Conservation (phyloP, 2,797 vertebrate species). For the Gadopsis marmoratus region DNA sequence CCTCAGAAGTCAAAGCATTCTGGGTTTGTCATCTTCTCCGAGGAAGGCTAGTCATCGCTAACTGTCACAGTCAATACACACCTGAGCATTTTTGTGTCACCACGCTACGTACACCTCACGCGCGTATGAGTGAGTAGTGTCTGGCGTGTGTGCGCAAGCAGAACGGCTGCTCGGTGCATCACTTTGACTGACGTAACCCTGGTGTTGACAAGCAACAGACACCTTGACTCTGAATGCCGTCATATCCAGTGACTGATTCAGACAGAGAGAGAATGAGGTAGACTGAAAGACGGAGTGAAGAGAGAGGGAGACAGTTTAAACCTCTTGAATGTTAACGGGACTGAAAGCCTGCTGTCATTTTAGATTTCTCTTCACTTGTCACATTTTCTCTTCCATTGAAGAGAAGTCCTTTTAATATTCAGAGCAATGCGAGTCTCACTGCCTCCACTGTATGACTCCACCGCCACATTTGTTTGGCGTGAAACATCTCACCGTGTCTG, state of each 20-base stretch:
- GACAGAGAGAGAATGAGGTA: conserved; percentile 77
- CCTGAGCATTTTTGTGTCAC: conserved; percentile 82
- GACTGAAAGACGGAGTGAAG: conserved; percentile 77
- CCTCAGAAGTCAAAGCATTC: conserved; percentile 75
- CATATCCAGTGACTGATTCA: conserved; percentile 85
- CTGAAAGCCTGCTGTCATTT: conserved; percentile 84
- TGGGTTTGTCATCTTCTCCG: conserved; percentile 80
- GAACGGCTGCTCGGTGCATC: conserved; percentile 85
- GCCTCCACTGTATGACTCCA: conserved; percentile 63
- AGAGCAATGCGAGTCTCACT: conserved; percentile 59
- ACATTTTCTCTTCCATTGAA: conserved; percentile 81
- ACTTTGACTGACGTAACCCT: conserved; percentile 85
- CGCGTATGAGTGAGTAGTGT: conserved; percentile 75
- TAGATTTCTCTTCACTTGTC: conserved; percentile 82
- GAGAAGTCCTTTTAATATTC: conserved; percentile 82
- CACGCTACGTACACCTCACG: conserved; percentile 65
- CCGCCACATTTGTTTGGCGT: conserved; percentile 71
- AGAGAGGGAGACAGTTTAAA: conserved; percentile 80
- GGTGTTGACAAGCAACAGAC: conserved; percentile 85
- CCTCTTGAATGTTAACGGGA: conserved; percentile 82
- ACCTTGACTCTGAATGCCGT: conserved; percentile 84
- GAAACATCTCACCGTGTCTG: conserved; percentile 56
- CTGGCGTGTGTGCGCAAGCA: conserved; percentile 86
- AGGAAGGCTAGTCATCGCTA: conserved; percentile 82
- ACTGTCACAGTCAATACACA: conserved; percentile 84